Evolutionary conservation across 2,797 vertebrate genomes (phyloP).

Genomic region (Setipinna tenuifilis): DNA sequence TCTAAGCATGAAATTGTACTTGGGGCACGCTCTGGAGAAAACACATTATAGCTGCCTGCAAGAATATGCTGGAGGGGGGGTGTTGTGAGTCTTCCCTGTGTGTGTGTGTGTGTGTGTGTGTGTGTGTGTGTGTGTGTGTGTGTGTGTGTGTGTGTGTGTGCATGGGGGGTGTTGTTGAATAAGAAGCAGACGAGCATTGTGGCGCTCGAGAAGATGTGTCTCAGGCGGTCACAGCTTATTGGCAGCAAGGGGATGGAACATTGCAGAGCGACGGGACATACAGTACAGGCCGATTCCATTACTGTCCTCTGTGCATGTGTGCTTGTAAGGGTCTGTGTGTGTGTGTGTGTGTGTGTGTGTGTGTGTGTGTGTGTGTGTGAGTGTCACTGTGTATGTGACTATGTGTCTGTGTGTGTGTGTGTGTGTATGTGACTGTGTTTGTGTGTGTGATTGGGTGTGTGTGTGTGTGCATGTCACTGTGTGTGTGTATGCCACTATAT

Average conservation of each 20-base stretch:
- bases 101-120: too few relatives aligned
- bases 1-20: constrained; percentile 32
- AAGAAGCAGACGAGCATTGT: constrained; percentile 23
- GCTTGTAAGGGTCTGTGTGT: neutral
- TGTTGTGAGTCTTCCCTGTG: too few relatives aligned
- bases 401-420: too few relatives aligned
- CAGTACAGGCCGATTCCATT: neutral
- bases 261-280: neutral
- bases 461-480: too few relatives aligned
- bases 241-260: constrained; percentile 30
- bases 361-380: too few relatives aligned
- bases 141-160: too few relatives aligned
- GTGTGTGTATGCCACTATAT: neutral
- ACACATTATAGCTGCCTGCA: constrained; percentile 44
- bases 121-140: too few relatives aligned
- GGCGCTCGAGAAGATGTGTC: constrained; percentile 16
- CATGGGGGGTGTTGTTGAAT: neutral
- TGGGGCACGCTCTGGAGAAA: neutral
- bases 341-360: too few relatives aligned
- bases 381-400: too few relatives aligned
- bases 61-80: neutral
- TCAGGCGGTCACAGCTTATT: constrained; percentile 22
- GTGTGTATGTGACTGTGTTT: too few relatives aligned
- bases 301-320: neutral
- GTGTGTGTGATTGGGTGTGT: too few relatives aligned